phyloP scores from a whole-genome alignment of 2,113 vertebrate species.

The Rhagologus leucostigma region DNA sequence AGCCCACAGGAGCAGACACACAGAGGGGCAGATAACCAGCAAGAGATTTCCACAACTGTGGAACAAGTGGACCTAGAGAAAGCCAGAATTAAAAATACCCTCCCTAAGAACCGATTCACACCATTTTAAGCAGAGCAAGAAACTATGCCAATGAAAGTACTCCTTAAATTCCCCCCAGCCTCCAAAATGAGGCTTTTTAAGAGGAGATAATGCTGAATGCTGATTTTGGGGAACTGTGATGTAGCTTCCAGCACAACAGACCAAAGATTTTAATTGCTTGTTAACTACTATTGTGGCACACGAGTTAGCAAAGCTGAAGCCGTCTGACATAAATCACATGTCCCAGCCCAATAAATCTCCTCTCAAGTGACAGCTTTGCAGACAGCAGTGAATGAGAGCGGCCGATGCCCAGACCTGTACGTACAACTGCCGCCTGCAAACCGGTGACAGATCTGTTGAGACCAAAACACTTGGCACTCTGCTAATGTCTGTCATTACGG shows the following conservation, averaged over 20 bases:
- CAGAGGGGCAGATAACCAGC: neutral
- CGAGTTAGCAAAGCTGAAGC: slow-evolving; percentile 43
- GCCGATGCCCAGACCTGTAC: slow-evolving; percentile 8
- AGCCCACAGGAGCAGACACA: neutral
- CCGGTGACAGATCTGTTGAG: slow-evolving; percentile 66
- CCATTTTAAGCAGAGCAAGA: neutral
- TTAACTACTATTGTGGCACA: slow-evolving; percentile 42
- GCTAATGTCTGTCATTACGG: slow-evolving; percentile 88
- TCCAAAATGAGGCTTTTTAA: neutral
- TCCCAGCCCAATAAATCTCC: slow-evolving; percentile 62
- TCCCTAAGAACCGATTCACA: neutral
- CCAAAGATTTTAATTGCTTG: slow-evolving; percentile 65
- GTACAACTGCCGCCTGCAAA: slow-evolving; percentile 29
- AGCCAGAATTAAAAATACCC: neutral
- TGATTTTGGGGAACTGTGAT: neutral
- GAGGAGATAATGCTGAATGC: neutral
- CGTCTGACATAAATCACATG: slow-evolving; percentile 57
- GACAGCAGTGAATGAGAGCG: slow-evolving; percentile 29
- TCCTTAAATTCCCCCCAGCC: neutral
- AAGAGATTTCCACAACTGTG: neutral
- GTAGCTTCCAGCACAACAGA: neutral
- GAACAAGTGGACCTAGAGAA: neutral
- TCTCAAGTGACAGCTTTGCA: slow-evolving; percentile 52
- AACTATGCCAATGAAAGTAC: neutral
- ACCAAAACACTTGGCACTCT: slow-evolving; percentile 83